A percentile compares a stretch with the other conserved stretches of the same genome.
These are phyloP conservation scores for Nesidiocoris tenuis DNA, from an alignment of 2,888 invertebrate genomes.

Conservation along the genomic window DNA sequence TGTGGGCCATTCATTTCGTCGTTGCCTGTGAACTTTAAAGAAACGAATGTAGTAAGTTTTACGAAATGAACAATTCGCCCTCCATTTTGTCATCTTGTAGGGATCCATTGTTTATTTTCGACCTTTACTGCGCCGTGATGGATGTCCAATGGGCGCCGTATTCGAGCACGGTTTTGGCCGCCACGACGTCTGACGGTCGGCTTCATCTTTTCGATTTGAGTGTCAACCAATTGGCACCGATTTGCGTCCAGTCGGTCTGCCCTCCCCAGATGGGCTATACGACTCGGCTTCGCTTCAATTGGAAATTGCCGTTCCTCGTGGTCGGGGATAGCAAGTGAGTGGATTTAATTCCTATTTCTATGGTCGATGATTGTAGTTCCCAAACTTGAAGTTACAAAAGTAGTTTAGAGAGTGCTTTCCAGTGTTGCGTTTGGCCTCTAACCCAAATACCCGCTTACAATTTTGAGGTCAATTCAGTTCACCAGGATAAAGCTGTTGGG, in stretches of 20 bases:
- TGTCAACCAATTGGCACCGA: conserved; percentile 87
- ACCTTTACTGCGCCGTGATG: conserved; percentile 86
- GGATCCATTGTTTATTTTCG: conserved; percentile 90
- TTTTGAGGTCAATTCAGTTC: no score
- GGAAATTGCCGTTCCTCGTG: conserved; percentile 72
- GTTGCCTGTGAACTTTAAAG: no score
- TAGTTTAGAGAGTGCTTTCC: no score
- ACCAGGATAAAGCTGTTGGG: no score
- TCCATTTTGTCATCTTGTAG: conserved; percentile 8
- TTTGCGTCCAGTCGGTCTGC: conserved; percentile 84
- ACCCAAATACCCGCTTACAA: no score
- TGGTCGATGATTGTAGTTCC: no score
- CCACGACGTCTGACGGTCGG: conserved; percentile 87
- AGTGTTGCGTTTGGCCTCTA: no score
- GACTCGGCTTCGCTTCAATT: conserved; percentile 78
- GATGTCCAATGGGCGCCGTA: conserved; percentile 96
- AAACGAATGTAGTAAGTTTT: no score
- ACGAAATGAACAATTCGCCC: no score
- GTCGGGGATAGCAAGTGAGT: conserved; percentile 68
- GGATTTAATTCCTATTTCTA: no score
- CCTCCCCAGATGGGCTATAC: conserved; percentile 80
- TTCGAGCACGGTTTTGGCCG: conserved; percentile 92
- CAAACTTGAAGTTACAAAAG: no score
- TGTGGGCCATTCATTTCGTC: no score
- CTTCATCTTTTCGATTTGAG: conserved; percentile 81